These are phyloP conservation scores for Molossus molossus DNA, from an alignment of 2,797 vertebrate genomes.

Conservation along the genomic window DNA sequence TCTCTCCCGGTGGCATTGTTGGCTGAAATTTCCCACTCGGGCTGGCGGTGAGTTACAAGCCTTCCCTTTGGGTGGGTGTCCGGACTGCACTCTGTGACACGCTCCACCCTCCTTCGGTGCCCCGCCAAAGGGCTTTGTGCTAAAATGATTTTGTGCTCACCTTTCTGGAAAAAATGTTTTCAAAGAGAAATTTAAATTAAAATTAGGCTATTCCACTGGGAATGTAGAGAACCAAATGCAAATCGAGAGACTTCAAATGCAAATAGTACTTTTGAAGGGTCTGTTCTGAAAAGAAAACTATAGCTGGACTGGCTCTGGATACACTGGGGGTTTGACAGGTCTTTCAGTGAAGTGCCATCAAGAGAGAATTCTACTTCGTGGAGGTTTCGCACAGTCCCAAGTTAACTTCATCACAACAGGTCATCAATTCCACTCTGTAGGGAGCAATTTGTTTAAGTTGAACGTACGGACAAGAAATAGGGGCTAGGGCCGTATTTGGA, in stretches of 20 bases:
- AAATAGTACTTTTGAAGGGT: slow-evolving; percentile 88
- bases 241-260: slow-evolving; percentile 90
- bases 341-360: slow-evolving; percentile 76
- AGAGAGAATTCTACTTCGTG: slow-evolving; percentile 71
- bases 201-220: slow-evolving; percentile 85
- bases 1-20: slow-evolving; percentile 73
- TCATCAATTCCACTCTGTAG: slow-evolving; percentile 58
- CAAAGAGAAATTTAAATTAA: slow-evolving; percentile 89
- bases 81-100: slow-evolving; percentile 6
- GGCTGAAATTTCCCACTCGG: slow-evolving; percentile 61
- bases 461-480: slow-evolving; percentile 79
- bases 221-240: slow-evolving; percentile 88
- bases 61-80: slow-evolving; percentile 19
- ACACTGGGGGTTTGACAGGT: slow-evolving; percentile 83
- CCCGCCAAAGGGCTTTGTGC: slow-evolving; percentile 84
- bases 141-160: slow-evolving; percentile 89
- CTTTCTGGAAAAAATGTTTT: slow-evolving; percentile 91
- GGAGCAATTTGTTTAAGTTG: slow-evolving; percentile 57
- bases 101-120: slow-evolving; percentile 69
- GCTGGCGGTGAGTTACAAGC: neutral
- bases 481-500: slow-evolving; percentile 76
- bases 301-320: slow-evolving; percentile 86
- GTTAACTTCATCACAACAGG: slow-evolving; percentile 72
- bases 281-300: slow-evolving; percentile 87
- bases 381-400: slow-evolving; percentile 57